Base-by-base conservation (phyloP, 1,140 invertebrate genomes). In the Limonius californicus region DNA sequence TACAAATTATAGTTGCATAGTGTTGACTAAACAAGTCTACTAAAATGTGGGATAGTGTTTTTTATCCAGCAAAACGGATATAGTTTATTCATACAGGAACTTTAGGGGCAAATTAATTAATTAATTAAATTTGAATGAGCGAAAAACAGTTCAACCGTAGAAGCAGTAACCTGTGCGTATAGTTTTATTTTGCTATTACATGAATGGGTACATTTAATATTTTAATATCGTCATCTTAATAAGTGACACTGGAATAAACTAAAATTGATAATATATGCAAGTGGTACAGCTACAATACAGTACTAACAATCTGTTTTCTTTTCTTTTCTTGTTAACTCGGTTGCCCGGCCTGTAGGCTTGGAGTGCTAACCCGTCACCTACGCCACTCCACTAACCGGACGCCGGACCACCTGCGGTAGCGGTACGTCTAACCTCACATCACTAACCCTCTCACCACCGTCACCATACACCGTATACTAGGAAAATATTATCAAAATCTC, bases 301-400 rank as follows among this genome's bases (percentile, higher is more conserved):
- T 79, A 83, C 81, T 83, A 83, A 82, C 81, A 82, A 80, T 79
- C 79, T 82, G 78, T 62, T 82, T 82, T 82, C 78, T 80, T 81
- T 81, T 82, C 80, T 79, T 82, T 81, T 82, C 80, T 81, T 81
- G 79, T 82, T 82, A 81, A 81, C 80, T 77, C 77, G 79, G 80
- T 82, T 81, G 79, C 78, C 80, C 79, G 79, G 79, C 79, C 79
- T 80, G 54, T 57, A 62, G 61, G 61, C 61, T 79, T 81, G 78
- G 68, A 70, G 68, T 70, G 68, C 68, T 70, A 70, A 70, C 68
- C 59, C 61, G 59, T 55, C 47, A 60, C 57, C 57, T 58, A 64
- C 64, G 50, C 65, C 50, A 64, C 65, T 63, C 57, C 57, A 58
- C 50, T 59, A 60, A 45, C 54, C 20, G 27, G 63, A 62, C 57